Conservation (phyloP, 2,113 vertebrate genomes). For the Erpornis zantholeuca region DNA sequence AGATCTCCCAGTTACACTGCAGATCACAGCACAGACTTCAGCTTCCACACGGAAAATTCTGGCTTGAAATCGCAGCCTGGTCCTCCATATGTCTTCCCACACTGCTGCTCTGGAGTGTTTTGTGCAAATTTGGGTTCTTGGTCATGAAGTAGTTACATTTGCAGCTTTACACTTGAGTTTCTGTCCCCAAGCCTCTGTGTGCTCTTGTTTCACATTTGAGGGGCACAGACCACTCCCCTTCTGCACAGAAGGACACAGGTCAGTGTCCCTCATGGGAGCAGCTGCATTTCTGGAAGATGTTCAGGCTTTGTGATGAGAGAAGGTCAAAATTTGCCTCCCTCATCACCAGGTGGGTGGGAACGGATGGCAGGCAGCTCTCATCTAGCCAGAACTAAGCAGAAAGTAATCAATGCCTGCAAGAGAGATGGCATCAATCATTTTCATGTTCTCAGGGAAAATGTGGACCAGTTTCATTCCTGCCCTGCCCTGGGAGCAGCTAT, state of each 20-base stretch:
- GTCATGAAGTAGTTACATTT: background rate
- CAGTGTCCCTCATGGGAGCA: background rate
- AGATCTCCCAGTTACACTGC: background rate
- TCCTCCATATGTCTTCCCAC: background rate
- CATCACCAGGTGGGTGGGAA: background rate
- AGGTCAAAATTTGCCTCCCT: background rate
- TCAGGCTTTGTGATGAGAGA: background rate
- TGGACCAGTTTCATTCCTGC: background rate
- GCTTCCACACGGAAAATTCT: background rate
- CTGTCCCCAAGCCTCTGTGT: background rate
- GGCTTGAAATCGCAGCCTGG: background rate
- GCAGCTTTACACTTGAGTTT: background rate
- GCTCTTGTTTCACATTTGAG: background rate
- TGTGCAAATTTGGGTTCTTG: background rate
- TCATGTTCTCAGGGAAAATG: background rate
- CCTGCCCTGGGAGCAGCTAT: background rate
- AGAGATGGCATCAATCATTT: background rate
- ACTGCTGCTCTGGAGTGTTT: background rate
- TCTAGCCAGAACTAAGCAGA: background rate
- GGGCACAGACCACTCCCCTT: background rate
- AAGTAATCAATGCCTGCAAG: background rate
- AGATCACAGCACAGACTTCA: background rate
- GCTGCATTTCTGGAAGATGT: background rate
- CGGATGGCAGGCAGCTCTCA: background rate
- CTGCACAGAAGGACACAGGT: background rate